A percentile compares a stretch with the other conserved stretches of the same genome.
Conservation (phyloP, 2,797 vertebrate species). For the Morelia viridis region DNA sequence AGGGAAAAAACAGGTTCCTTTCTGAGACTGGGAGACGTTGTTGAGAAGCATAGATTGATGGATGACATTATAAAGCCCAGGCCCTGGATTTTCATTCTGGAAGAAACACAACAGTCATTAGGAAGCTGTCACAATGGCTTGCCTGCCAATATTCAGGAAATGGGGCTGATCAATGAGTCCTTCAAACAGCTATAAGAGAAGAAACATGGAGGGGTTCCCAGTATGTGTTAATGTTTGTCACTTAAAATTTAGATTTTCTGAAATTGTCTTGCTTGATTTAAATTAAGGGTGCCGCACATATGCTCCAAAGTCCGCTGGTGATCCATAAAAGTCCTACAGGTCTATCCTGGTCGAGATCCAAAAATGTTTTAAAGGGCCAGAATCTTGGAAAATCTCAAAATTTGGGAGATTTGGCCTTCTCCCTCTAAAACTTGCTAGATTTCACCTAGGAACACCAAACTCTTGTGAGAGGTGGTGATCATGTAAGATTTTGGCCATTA, state of each 20-base stretch:
- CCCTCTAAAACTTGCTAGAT: neutral
- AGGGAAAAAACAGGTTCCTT: conserved; percentile 78
- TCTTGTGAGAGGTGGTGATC: neutral
- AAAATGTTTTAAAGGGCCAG: neutral
- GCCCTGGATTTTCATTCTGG: conserved; percentile 79
- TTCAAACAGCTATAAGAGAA: neutral
- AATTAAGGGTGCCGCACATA: neutral
- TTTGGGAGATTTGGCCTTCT: neutral
- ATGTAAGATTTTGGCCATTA: neutral
- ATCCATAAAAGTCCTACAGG: too few relatives aligned
- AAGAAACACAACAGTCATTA: conserved; percentile 15
- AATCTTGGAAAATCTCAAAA: neutral
- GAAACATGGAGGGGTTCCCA: neutral
- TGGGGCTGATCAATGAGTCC: neutral
- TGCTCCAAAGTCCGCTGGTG: neutral
- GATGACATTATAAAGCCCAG: conserved; percentile 71
- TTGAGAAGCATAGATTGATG: conserved; percentile 61
- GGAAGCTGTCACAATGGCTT: neutral
- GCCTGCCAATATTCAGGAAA: neutral
- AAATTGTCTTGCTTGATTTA: neutral
- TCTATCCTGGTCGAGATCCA: neutral
- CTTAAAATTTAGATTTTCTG: neutral
- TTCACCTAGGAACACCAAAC: neutral
- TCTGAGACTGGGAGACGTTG: conserved; percentile 79
- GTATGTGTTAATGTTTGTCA: neutral